Evolutionary conservation across 2,113 vertebrate genomes (phyloP).

Genomic region (Clinocottus analis): DNA sequence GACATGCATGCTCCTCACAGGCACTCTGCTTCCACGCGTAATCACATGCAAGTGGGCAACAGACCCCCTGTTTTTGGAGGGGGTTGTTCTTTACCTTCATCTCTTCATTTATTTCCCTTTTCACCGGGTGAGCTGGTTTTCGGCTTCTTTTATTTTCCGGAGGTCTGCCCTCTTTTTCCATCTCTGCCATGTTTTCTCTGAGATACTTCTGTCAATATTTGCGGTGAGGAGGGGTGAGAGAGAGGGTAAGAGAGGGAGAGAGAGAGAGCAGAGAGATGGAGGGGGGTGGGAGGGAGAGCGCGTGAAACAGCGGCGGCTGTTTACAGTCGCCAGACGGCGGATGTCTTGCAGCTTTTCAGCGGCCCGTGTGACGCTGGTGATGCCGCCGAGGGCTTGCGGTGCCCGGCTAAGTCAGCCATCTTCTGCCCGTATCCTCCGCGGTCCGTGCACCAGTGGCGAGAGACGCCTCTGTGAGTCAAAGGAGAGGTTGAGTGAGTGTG

Average conservation of each 20-base stretch:
- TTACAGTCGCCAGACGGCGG: slow-evolving; percentile 84
- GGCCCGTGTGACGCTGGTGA: slow-evolving; percentile 79
- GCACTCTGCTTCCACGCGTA: slow-evolving; percentile 74
- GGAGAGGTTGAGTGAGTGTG: slow-evolving; percentile 84
- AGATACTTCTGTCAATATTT: slow-evolving; percentile 85
- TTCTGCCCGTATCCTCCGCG: slow-evolving; percentile 86
- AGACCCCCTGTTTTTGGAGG: slow-evolving; percentile 17
- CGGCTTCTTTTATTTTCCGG: slow-evolving; percentile 99
- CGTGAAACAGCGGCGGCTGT: slow-evolving; percentile 74
- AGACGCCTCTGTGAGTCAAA: slow-evolving; percentile 85
- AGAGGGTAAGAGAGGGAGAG: slow-evolving; percentile 35
- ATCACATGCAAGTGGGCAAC: slow-evolving; percentile 73
- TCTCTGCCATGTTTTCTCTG: slow-evolving; percentile 96
- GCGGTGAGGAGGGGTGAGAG: slow-evolving; percentile 65
- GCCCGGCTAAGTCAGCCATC: slow-evolving; percentile 92
- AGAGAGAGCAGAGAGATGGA: slow-evolving; percentile 42
- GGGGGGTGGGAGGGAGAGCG: slow-evolving; percentile 47
- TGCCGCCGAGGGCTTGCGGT: slow-evolving; percentile 84
- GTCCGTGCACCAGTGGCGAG: slow-evolving; percentile 82
- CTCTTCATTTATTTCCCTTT: slow-evolving; percentile 98
- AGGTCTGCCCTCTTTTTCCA: slow-evolving; percentile 99
- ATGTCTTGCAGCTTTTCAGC: slow-evolving; percentile 79
- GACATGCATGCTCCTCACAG: slow-evolving; percentile 76
- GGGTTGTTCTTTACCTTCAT: slow-evolving; percentile 90
- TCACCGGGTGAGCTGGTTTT: slow-evolving; percentile 97